Evolutionary conservation across 2,113 vertebrate species (phyloP), one percentile per base, ranked within the genome.

Genomic region (Hassar affinis): DNA sequence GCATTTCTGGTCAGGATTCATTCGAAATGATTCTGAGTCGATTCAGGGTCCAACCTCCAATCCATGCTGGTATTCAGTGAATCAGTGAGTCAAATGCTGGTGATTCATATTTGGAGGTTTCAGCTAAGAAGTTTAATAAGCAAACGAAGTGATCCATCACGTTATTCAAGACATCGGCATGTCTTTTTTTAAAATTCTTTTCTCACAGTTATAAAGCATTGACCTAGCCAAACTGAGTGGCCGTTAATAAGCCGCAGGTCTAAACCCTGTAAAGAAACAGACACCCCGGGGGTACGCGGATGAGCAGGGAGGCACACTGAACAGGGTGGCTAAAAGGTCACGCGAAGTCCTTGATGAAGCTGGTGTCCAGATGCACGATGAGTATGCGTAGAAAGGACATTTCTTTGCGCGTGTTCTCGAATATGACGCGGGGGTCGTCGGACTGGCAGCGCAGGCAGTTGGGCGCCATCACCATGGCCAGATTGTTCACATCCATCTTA

Each of bases 381-480:
- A 95, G 91, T 88, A 95, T 92, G 78, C 95, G 94, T 1, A 95
- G 90, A 47, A 95, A 95, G 76, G 95, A 95, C 95, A 95, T 95
- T 86, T 95, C 95, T 61, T 95, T 95, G 85, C 95, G 93, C 0
- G 95, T 95, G 87, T 95, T 95, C 89, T 95, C 94, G 76, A 95
- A 95, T 86, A 95, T 95, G 61, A 95, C 0, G 0, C 94, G 93
- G 2, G 95, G 95, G 71, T 95, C 94, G 0, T 95, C 93, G 0
- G 95, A 95, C 82, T 95, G 94, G 86, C 95, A 95, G 82, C 95
- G 94, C 87, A 95, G 91, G 80, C 95, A 95, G 90, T 95, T 95
- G 54, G 95, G 95, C 3, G 95, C 95, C 95, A 95, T 95, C 86
- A 95, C 95, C 95, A 95, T 95, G 80, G 95, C 95, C 85, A 95